Base-by-base conservation (phyloP, 2,113 vertebrate genomes). In the Syngnathoides biaculeatus region DNA sequence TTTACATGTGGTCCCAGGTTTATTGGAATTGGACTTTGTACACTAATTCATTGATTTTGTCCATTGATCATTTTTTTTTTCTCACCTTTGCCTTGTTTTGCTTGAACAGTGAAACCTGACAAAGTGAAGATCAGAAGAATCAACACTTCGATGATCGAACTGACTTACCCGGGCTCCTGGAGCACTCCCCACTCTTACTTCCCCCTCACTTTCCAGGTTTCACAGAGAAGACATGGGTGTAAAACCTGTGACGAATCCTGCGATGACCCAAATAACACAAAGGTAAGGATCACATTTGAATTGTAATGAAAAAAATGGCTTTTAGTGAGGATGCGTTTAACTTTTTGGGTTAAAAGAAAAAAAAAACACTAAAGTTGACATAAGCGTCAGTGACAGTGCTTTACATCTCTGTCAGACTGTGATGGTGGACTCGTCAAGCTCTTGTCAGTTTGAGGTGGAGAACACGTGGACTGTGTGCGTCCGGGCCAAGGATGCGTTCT, bases 161-260 rank as follows among this genome's bases (percentile, higher is more conserved):
- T 88, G 84, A 78, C 61, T 67, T 91, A 91, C 70, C 91, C 91
- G 0, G 74, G 74, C 38, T 88, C 89, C 22, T 92, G 91, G 91
- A 91, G 55, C 85, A 85, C 62, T 4, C 91, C 91, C 27, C 70
- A 72, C 67, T 89, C 90, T 38, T 91, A 85, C 78, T 92, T 91
- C 69, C 91, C 89, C 5, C 88, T 92, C 43, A 87, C 66, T n/a
- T 91, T 91, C 62, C 80, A 91, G 73, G 79, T 91, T 35, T 59
- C 64, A 45, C 83, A 87, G 71, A 42, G 86, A 30, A 79, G 2
- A 35, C 1, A 15, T 24, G 42, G 30, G 8, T 79, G 76, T 22
- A 79, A n/a, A 52, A 69, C 42, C 17, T 77, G 72, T 67, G 53
- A 40, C 0, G 70, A 77, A 17, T 73, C 75, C 0, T 84, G 79